Evolutionary conservation across 2,888 invertebrate genomes (phyloP).

Genomic region (Ornithoptera alexandrae): DNA sequence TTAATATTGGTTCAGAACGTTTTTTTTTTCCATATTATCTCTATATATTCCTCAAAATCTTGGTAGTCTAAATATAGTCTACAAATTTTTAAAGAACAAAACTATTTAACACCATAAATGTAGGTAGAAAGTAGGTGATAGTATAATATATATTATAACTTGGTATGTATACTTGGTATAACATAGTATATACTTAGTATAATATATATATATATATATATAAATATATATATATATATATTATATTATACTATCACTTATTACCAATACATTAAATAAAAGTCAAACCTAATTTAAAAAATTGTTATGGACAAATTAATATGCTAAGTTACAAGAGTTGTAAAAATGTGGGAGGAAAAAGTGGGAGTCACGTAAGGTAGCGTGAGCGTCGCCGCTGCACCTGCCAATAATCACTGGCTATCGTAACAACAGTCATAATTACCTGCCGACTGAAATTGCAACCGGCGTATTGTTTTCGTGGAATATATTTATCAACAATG

Average conservation of each 20-base stretch:
- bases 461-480: slow-evolving; percentile 33
- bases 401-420: slow-evolving; percentile 65
- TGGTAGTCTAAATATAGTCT: neutral
- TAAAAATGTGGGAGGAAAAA: slow-evolving; percentile 40
- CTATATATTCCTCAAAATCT: neutral
- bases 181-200: too few species aligned
- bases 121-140: neutral
- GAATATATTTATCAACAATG: slow-evolving; percentile 28
- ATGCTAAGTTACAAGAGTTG: slow-evolving; percentile 50
- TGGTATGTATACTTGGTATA: too few species aligned
- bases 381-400: slow-evolving; percentile 52
- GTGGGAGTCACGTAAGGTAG: slow-evolving; percentile 60
- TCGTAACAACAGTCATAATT: slow-evolving; percentile 55
- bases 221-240: too few species aligned
- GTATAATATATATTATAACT: too few species aligned
- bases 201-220: too few species aligned
- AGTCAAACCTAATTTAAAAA: slow-evolving; percentile 21
- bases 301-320: slow-evolving; percentile 44
- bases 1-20: neutral
- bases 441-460: slow-evolving; percentile 52
- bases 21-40: neutral
- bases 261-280: neutral
- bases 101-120: neutral
- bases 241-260: too few species aligned
- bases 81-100: neutral